Base-by-base conservation (phyloP, 1,140 invertebrate genomes). In the Meloidogyne exigua region DNA sequence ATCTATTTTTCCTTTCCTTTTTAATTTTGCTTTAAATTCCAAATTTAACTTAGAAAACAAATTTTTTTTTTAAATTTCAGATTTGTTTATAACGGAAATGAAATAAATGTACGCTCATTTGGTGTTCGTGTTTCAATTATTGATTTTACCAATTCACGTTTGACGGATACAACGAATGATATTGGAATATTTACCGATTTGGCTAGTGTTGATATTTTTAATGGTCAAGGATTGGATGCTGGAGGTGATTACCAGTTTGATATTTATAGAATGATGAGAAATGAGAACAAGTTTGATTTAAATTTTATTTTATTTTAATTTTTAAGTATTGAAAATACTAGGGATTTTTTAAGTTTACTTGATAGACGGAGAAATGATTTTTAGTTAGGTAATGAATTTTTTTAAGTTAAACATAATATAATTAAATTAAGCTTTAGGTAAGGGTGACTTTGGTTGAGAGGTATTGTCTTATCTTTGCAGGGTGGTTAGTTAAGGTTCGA, bases 81-180 rank as follows among this genome's bases (percentile, higher is more conserved):
- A 13, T 73, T 64, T 32, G 2, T 26, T 9, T 64, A 64, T 13
- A 21, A 65, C 7, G 10, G 11, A 2, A 13, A 73, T 3, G 21
- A 3, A 32, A 64, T 73, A 26, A 21, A 73, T 1, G 5, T 73
- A 3, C 23, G 36, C 18, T 73, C 72, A 1, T 10, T 36, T n/a
- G 72, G 72, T 26, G 72, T 65, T 0, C 11, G 21, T n/a, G 72
- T 15, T 1, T 73, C 57, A 18, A 65, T 73, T 0, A 73, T 73
- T n/a, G 72, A 73, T 28, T 73, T 65, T 15, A 57, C 72, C 1
- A 12, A 57, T n/a, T 73, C 72, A 18, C 21, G 72, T 7, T 18
- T 65, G 57, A 64, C 21, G 15, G 66, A 73, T 18, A 15, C 15
- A 57, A 23, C 2, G 32, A 44, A 68, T 2, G 23, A 32, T 32